Conservation (phyloP, 2,888 invertebrate genomes). For the Drosophila borborema region DNA sequence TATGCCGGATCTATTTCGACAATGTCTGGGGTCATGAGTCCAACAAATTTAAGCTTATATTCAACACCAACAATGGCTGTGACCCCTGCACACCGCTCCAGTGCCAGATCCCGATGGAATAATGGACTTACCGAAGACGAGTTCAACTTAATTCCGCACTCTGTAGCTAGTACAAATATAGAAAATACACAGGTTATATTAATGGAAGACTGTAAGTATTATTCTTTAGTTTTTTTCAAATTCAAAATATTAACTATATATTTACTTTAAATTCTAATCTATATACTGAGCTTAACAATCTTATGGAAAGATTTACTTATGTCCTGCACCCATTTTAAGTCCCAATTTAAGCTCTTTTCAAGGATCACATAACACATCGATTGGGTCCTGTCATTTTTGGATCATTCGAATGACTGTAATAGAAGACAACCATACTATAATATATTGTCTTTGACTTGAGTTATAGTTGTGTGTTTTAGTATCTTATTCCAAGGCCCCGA, state of each 20-base stretch:
- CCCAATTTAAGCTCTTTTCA: too few species aligned
- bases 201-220: constrained; percentile 90
- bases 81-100: constrained; percentile 87
- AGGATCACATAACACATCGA: too few species aligned
- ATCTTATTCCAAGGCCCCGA: too few species aligned
- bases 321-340: not conserved
- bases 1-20: constrained; percentile 93
- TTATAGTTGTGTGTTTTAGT: too few species aligned
- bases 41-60: constrained; percentile 94
- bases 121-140: constrained; percentile 96
- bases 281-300: not conserved
- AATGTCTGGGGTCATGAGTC: constrained; percentile 94
- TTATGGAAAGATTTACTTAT: not conserved
- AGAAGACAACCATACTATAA: too few species aligned
- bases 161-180: constrained; percentile 87
- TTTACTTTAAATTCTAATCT: not conserved
- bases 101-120: constrained; percentile 93
- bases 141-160: constrained; percentile 95
- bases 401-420: too few species aligned
- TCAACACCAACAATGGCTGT: constrained; percentile 88
- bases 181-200: constrained; percentile 90
- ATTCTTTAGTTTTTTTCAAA: not conserved
- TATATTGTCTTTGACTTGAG: too few species aligned
- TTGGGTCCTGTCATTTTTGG: too few species aligned
- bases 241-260: not conserved